These are phyloP conservation scores for Papilio dardanus DNA, from an alignment of 1,140 invertebrate genomes.

Conservation along the genomic window DNA sequence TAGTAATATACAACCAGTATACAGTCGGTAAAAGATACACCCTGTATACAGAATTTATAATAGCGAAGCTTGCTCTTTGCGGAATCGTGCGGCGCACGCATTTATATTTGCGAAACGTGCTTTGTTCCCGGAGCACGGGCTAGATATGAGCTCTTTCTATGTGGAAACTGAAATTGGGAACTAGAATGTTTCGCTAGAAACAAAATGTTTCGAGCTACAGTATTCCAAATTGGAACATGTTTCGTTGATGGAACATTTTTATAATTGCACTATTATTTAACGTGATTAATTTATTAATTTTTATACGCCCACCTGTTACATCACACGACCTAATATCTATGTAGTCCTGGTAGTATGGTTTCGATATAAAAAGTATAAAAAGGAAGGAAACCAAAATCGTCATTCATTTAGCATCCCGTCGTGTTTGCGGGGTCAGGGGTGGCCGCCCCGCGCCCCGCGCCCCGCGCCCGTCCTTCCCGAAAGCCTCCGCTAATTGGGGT, in stretches of 20 bases:
- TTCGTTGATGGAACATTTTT: not conserved
- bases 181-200: conserved; percentile 12
- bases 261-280: not conserved
- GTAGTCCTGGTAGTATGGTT: not conserved
- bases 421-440: conserved; percentile 26
- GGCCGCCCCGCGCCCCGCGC: conserved; percentile 11
- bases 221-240: not conserved
- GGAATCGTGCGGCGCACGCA: conserved; percentile 11
- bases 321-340: not conserved
- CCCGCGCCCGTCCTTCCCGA: not conserved
- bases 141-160: not conserved
- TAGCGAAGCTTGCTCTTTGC: conserved; percentile 30
- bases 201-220: conserved; percentile 1
- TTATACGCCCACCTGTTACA: not conserved
- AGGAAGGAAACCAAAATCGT: conserved; percentile 22
- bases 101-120: conserved; percentile 22
- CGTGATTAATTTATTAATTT: too few species aligned
- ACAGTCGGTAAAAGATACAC: not conserved
- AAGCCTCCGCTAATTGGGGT: conserved; percentile 36
- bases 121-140: not conserved
- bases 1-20: not conserved
- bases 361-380: conserved; percentile 4
- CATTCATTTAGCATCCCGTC: conserved; percentile 29
- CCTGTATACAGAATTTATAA: conserved; percentile 23
- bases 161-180: not conserved